Evolutionary conservation across 2,113 vertebrate species (phyloP).

Genomic region (Phrynocephalus versicolor): DNA sequence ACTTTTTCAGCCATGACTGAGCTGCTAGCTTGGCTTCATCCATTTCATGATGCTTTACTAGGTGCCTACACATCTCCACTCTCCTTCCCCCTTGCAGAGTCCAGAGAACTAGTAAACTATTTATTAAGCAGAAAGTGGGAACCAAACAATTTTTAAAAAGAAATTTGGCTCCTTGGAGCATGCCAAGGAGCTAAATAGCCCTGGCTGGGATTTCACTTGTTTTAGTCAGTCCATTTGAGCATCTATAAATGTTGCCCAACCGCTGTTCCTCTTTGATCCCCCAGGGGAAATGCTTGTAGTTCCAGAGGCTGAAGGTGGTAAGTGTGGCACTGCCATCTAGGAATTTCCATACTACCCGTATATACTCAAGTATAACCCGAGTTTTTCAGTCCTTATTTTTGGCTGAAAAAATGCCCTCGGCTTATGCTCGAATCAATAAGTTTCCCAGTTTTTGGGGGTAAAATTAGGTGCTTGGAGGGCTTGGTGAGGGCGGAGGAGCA

Average conservation of each 20-base stretch:
- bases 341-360: conserved; percentile 7
- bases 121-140: background rate
- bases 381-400: no score
- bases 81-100: no score
- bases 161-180: background rate
- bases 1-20: background rate
- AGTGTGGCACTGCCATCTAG: background rate
- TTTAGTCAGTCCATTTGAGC: background rate
- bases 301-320: background rate
- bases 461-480: no score
- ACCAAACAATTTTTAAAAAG: background rate
- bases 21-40: background rate
- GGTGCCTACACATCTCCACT: background rate
- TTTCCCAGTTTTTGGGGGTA: no score
- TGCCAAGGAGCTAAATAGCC: background rate
- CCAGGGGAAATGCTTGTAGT: background rate
- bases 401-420: no score
- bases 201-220: background rate
- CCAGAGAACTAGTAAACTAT: background rate
- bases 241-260: background rate
- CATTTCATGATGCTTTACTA: background rate
- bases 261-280: background rate
- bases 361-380: no score
- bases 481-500: no score
- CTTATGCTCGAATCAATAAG: no score